Percentiles rank a stretch among this genome's conserved stretches.
Conservation (phyloP, 2,113 vertebrate species). For the Cinclus cinclus region DNA sequence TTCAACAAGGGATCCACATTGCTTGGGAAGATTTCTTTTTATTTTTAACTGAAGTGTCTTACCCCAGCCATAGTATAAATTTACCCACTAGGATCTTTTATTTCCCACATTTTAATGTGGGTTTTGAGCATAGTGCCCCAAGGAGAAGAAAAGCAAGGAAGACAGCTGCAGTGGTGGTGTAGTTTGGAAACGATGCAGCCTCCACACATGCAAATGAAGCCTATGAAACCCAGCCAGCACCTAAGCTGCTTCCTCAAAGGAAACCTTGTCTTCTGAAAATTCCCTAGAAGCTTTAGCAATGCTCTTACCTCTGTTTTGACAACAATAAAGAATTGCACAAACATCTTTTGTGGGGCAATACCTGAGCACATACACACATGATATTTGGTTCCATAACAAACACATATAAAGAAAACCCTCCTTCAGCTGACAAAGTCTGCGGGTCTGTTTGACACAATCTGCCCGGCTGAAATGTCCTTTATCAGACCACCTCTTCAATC, state of each 20-base stretch:
- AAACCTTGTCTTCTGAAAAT: slow-evolving; percentile 18
- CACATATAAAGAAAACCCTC: background rate
- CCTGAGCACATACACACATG: background rate
- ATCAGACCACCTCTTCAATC: background rate
- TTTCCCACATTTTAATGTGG: background rate
- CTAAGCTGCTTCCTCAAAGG: slow-evolving; percentile 32
- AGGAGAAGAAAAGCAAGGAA: background rate
- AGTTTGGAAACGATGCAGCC: background rate
- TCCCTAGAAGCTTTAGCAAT: slow-evolving; percentile 20
- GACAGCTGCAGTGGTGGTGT: background rate
- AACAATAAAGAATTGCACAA: slow-evolving; percentile 48
- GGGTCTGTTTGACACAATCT: rapidly evolving
- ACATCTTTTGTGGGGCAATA: background rate
- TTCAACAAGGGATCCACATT: background rate
- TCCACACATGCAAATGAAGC: background rate
- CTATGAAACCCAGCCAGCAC: slow-evolving; percentile 18
- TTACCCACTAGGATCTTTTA: background rate
- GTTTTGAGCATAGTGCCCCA: background rate
- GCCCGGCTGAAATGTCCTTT: background rate
- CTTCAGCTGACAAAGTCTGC: background rate
- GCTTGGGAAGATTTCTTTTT: background rate
- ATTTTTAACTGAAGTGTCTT: background rate
- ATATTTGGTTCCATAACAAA: slow-evolving; percentile 49
- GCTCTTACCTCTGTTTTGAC: slow-evolving; percentile 30
- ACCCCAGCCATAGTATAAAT: background rate